Base-by-base conservation (phyloP, 2,888 invertebrate genomes). In the Netelia fuscicornis region DNA sequence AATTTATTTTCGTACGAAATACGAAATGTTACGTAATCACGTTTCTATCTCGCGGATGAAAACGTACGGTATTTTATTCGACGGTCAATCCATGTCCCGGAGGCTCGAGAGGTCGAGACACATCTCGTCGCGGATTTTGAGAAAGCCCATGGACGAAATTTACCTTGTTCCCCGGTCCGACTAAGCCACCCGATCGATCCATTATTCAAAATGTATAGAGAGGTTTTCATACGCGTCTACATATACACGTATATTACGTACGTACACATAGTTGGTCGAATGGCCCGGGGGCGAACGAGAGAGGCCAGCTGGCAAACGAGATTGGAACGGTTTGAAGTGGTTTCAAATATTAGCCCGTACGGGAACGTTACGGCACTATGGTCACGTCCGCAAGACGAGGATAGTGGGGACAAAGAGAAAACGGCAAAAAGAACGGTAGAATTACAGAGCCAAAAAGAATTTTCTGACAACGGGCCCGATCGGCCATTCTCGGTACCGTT, bases 191-290 rank as follows among this genome's bases (percentile, higher is more conserved):
- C 62, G 84, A 81, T 87, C 86, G 86, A 89, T 89, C 88, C 86
- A 90, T 90, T 90, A 90, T 90, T 90, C 90, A 89, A 86, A 89
- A 89, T 88, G 84, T 82, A 83, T 80, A 74, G 56, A 72, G 75
- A 67, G 30, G 30, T 30, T 30, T 72, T 77, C 37, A 67, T 60
- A 9, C 64, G 48, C 23, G 48, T 64, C 48, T 44, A n/a, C 17
- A 58, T 60, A 77, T 44, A 60, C 17, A 42, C 42, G 37, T 56
- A 42, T 62, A 44, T 60, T 25, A 6, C 13, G 42, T 48, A 48
- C 5, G 30, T 17, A 17, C 17, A 56, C 13, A n/a, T 9, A 58
- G 58, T 20, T 17, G 17, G 13, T 44, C 10, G 30, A 25, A 64
- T 52, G 37, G 80, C 84, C 80, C 77, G 71, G 30, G 83, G 75